These are phyloP conservation scores for Bolborhynchus lineola DNA, from an alignment of 2,113 vertebrate species.

Conservation along the genomic window DNA sequence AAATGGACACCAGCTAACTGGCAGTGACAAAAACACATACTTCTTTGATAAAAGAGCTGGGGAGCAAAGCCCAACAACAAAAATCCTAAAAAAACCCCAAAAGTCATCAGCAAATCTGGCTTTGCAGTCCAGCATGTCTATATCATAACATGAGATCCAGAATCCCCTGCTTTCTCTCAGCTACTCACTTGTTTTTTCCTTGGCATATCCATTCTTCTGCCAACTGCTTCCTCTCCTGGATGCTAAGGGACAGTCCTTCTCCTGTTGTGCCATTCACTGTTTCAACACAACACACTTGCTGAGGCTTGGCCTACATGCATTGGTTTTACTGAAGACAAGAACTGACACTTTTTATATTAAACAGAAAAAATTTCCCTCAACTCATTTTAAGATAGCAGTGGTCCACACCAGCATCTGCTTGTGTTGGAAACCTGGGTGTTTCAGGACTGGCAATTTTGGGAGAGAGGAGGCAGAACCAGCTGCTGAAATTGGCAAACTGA, in stretches of 20 bases:
- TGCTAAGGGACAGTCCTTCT: conserved; percentile 87
- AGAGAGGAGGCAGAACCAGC: background rate
- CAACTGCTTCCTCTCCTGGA: conserved; percentile 83
- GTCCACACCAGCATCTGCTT: background rate
- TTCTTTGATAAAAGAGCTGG: background rate
- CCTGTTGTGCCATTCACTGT: conserved; percentile 96
- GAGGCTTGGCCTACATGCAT: background rate
- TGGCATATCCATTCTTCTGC: conserved; percentile 86
- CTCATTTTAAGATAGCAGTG: background rate
- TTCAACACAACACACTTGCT: conserved; percentile 20
- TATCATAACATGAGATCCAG: background rate
- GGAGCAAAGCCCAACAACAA: background rate
- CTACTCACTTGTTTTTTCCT: conserved; percentile 84
- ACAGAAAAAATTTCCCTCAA: background rate
- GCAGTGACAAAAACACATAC: background rate
- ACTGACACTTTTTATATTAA: background rate
- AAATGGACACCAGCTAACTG: background rate
- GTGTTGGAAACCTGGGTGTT: background rate
- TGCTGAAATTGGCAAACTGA: background rate
- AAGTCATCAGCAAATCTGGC: background rate
- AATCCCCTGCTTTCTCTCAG: background rate
- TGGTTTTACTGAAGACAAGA: background rate
- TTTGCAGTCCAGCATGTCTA: background rate
- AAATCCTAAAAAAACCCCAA: background rate
- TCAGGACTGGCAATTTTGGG: background rate